Base-by-base conservation (phyloP, 2,113 vertebrate genomes). In the Sapayoa aenigma region DNA sequence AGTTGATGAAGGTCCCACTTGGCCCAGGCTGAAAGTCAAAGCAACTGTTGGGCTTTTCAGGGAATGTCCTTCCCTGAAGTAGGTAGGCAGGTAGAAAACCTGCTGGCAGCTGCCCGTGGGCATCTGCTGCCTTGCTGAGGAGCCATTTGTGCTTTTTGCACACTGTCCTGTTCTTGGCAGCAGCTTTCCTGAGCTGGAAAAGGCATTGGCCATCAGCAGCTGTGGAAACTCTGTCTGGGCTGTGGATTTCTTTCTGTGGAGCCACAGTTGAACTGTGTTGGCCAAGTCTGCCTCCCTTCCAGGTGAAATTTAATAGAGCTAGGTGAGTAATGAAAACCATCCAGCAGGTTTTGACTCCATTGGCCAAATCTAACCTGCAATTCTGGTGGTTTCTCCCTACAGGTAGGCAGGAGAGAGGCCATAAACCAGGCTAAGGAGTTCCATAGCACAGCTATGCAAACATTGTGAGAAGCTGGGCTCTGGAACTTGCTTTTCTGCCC, bases 11-110 rank as follows among this genome's bases (percentile, higher is more conserved):
- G 41, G 94, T 96, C 95, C 95, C 90, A 56, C 88, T 93, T 81
- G 93, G 91, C 88, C 87, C 55, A 63, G 37, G 65, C 93, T 97
- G 95, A 96, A 97, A 97, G 83, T 94, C 96, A 95, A 86, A 95
- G 82, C 59, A 80, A 91, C 65, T 90, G 82, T 94, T 92, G 82
- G 85, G 67, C 59, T 94, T 96, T 93, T 88, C 72, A 90, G 41
- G 68, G 39, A 90, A 91, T 24, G 83, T 95, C 95, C 93, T 96
- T 95, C 47, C 44, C 85, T 75, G 52, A 96, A 94, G 85, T n/a
- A 41, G 85, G 46, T 93, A 88, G 28, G 75, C 75, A 96, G 90
- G 79, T 93, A 91, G 68, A 94, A 96, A 96, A 93, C 79, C 59
- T 95, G 91, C 85, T 95, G 88, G 92, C 94, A 97, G 93, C 82